Evolutionary conservation across 2,797 vertebrate genomes (phyloP), one percentile per base, ranked within the genome.

Genomic region (Pipistrellus kuhlii): DNA sequence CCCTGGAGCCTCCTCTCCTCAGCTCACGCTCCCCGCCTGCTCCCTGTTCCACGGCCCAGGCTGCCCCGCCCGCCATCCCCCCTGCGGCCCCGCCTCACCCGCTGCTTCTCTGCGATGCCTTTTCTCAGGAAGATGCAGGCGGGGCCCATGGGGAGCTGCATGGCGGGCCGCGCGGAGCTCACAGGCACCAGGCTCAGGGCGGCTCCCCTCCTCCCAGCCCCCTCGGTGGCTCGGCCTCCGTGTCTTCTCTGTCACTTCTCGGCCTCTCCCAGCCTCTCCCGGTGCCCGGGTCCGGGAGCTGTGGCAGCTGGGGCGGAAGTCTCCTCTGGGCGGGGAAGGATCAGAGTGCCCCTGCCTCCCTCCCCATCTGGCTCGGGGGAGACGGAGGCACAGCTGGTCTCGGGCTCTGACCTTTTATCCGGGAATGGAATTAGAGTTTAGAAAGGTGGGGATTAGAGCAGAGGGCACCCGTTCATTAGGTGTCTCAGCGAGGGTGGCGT

Each of bases 71-170:
- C 13, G 46, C 46, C 46, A 10, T 48, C 46, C 46, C 46, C 14
- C 46, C 57, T 12, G 3, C 0, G 0, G 13, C 1, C 17, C 75
- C 66, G 1, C 51, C 92, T 97, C 86, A 98, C 98, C 97, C 97
- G 93, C 20, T 98, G 98, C 46, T 98, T 98, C 90, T 98, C 97
- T 0, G 98, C 98, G 14, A 98, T 98, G 85, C 97, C 97, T 71
- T 98, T 98, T 59, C 97, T 96, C 77, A 98, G 59, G 90, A 98
- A 98, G 96, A 98, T 98, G 96, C 98, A 98, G 72, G 98, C 98
- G 0, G 98, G 97, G 23, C 98, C 98, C 90, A 96, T 23, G 10
- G 95, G 76, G 30, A 98, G 92, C 96, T 98, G 97, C 98, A 98
- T 98, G 91, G 88, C 38, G 23, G 68, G n/a, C 46, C 27, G n/a